Evolutionary conservation across 1,140 invertebrate genomes (phyloP).

Genomic region (Dreissena polymorpha): DNA sequence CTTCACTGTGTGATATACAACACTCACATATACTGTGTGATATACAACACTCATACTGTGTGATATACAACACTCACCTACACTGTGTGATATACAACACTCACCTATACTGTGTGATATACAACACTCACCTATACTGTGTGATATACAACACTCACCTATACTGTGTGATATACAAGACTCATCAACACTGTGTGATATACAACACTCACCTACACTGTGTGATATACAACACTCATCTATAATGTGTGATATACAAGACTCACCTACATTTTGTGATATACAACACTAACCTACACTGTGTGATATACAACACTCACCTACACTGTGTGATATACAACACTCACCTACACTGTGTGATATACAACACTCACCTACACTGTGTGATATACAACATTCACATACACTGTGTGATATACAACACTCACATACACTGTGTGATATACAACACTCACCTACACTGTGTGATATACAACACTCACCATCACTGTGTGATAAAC

Average conservation of each 20-base stretch:
- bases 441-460: not conserved
- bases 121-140: slow-evolving; percentile 5
- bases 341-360: slow-evolving; percentile 13
- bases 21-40: slow-evolving; percentile 9
- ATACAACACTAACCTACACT: not conserved
- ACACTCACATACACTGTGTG: no score
- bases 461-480: not conserved
- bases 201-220: no score
- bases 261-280: no score
- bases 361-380: no score
- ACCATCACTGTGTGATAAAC: not conserved
- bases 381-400: not conserved
- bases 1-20: not conserved
- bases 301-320: no score
- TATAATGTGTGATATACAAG: slow-evolving; percentile 1
- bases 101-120: no score
- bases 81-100: not conserved
- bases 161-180: not conserved
- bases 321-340: not conserved
- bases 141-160: no score
- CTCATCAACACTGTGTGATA: slow-evolving; percentile 16
- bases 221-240: not conserved
- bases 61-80: not conserved
- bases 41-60: no score
- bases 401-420: no score